Evolutionary conservation across 2,888 invertebrate species (phyloP).

Genomic region (Eumacrocentrus americanus): DNA sequence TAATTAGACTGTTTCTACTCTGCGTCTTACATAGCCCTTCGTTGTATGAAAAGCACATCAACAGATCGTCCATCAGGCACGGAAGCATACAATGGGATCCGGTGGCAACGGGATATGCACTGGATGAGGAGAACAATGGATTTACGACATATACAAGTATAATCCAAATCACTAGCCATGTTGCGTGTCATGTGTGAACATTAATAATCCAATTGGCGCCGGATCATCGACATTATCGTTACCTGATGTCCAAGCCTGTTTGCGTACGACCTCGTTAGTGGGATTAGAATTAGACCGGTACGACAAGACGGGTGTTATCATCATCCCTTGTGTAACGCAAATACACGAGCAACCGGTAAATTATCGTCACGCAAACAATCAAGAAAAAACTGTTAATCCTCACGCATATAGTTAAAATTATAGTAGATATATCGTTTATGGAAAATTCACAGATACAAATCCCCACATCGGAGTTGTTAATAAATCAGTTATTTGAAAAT

Average conservation of each 20-base stretch:
- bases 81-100: too few species aligned
- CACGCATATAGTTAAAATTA: too few species aligned
- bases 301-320: background rate
- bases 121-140: background rate
- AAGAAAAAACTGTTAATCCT: too few species aligned
- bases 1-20: background rate
- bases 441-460: background rate
- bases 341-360: background rate
- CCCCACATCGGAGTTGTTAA: background rate
- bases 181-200: constrained; percentile 18
- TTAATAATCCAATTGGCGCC: constrained; percentile 23
- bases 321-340: background rate
- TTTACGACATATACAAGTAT: constrained; percentile 5
- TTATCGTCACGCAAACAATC: background rate
- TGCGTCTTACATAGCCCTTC: background rate
- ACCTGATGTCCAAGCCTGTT: constrained; percentile 12
- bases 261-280: constrained; percentile 3
- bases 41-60: background rate
- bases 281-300: constrained; percentile 4
- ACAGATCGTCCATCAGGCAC: too few species aligned
- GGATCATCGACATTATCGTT: constrained; percentile 16
- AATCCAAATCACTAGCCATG: constrained; percentile 15
- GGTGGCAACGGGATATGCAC: too few species aligned
- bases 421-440: background rate
- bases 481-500: background rate